phyloP scores from a whole-genome alignment of 2,888 invertebrate species.

The Metellina segmentata region DNA sequence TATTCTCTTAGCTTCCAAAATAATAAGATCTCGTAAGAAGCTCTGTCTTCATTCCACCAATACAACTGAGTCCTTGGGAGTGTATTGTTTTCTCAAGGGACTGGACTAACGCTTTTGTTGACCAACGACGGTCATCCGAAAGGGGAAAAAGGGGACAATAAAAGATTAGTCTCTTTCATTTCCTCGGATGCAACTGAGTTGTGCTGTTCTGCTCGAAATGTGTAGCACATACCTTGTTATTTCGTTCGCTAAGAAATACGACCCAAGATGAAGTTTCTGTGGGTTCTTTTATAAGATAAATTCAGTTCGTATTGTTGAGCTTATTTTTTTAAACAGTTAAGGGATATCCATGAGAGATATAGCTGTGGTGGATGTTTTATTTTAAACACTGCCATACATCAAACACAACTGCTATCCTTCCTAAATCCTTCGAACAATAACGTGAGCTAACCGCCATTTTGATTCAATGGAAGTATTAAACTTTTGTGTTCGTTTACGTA shows the following conservation, averaged over 20 bases:
- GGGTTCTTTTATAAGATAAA: too few relatives aligned
- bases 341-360: too few relatives aligned
- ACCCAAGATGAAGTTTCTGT: not conserved
- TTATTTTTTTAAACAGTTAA: too few relatives aligned
- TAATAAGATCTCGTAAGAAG: not conserved
- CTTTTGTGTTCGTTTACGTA: too few relatives aligned
- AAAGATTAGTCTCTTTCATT: not conserved
- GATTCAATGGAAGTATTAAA: too few relatives aligned
- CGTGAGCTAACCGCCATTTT: too few relatives aligned
- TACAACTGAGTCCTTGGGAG: not conserved
- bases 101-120: conserved; percentile 1
- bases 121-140: not conserved
- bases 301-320: too few relatives aligned
- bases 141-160: not conserved
- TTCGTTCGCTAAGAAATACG: not conserved
- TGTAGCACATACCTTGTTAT: not conserved
- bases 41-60: conserved; percentile 9
- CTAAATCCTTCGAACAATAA: too few relatives aligned
- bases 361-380: too few relatives aligned
- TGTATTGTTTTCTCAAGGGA: not conserved
- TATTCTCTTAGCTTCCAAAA: not conserved
- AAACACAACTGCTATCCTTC: too few relatives aligned
- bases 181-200: not conserved
- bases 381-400: too few relatives aligned
- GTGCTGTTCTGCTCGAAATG: not conserved